These are phyloP conservation scores for Suricata suricatta DNA, from an alignment of 2,113 vertebrate genomes.

Conservation along the genomic window DNA sequence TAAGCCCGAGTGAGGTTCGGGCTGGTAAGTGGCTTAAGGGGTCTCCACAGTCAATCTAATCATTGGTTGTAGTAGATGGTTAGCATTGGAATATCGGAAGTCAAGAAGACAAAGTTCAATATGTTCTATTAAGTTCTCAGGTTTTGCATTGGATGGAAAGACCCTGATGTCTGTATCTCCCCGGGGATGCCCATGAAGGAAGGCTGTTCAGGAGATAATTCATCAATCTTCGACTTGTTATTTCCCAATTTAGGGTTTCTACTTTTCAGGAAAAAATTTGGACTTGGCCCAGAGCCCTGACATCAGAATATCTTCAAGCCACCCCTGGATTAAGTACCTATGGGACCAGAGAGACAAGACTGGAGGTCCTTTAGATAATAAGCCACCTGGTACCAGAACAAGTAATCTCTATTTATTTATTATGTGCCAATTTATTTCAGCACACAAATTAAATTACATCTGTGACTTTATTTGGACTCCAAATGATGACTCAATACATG, in stretches of 20 bases:
- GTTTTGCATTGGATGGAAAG: not conserved
- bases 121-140: not conserved
- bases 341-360: not conserved
- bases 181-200: not conserved
- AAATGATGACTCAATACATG: not conserved
- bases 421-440: constrained; percentile 21
- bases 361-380: not conserved
- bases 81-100: not conserved
- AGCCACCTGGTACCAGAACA: not conserved
- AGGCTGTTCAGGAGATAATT: not conserved
- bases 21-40: not conserved
- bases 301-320: constrained; percentile 32
- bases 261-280: constrained; percentile 4
- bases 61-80: not conserved
- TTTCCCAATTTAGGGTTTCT: not conserved
- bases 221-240: not conserved
- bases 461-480: constrained; percentile 25
- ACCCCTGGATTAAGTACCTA: not conserved
- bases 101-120: not conserved
- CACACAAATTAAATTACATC: constrained; percentile 30
- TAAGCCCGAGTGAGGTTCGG: not conserved
- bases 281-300: not conserved
- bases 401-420: constrained; percentile 23
- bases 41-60: not conserved
- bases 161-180: not conserved